Percentiles rank a stretch among this genome's conserved stretches.
These are phyloP conservation scores for Littorina saxatilis DNA, from an alignment of 1,140 invertebrate genomes.

Conservation along the genomic window DNA sequence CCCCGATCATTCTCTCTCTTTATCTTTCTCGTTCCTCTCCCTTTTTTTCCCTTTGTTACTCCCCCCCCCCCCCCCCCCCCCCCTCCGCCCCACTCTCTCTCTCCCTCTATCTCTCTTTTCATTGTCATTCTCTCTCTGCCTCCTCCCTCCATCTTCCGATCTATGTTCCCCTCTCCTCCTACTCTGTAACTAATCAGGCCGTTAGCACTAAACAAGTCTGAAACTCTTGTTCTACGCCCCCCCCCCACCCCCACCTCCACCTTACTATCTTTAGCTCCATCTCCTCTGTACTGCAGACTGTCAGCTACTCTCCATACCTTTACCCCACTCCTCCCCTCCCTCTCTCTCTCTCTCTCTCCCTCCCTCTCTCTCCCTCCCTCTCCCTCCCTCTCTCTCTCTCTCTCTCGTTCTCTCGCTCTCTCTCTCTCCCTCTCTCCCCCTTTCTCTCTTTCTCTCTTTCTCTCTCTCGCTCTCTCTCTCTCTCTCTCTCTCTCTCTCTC, in stretches of 20 bases:
- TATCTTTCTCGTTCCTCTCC: too few relatives aligned
- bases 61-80: too few relatives aligned
- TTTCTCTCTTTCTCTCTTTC: not conserved
- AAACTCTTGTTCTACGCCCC: too few relatives aligned
- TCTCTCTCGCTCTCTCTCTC: too few relatives aligned
- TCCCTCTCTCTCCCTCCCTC: not conserved
- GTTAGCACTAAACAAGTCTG: too few relatives aligned
- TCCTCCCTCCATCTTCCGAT: not conserved
- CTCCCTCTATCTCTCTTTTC: too few relatives aligned
- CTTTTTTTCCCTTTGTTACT: too few relatives aligned
- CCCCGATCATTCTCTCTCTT: too few relatives aligned
- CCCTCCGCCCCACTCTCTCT: too few relatives aligned
- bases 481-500: too few relatives aligned
- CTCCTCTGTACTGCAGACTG: not conserved
- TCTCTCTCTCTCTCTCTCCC: not conserved
- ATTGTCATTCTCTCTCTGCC: too few relatives aligned
- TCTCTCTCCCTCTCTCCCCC: not conserved
- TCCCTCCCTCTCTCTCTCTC: not conserved
- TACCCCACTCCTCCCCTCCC: not conserved
- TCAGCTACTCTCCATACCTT: not conserved
- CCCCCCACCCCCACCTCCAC: not conserved
- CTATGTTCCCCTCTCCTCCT: not conserved
- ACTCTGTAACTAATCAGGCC: too few relatives aligned
- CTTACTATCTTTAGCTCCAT: not conserved
- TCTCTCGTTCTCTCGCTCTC: not conserved